A percentile compares a stretch with the other conserved stretches of the same genome.
Conservation (phyloP, 1,140 invertebrate species). For the Bombus confusus region DNA sequence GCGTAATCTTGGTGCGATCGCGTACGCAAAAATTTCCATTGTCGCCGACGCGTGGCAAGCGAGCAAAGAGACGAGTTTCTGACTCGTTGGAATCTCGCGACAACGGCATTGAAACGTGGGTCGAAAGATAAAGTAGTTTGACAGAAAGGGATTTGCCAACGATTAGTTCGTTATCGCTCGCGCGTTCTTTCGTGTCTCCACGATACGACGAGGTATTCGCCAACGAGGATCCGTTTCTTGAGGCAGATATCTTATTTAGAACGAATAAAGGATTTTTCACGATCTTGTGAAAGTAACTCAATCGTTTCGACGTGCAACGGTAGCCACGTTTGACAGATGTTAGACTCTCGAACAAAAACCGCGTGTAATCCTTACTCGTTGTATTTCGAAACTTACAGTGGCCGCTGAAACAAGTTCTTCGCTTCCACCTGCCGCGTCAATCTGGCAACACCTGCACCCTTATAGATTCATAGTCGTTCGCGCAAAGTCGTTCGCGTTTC, state of each 20-base stretch:
- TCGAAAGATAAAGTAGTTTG: neutral
- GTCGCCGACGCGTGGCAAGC: neutral
- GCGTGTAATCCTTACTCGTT: neutral
- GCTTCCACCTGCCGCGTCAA: slow-evolving; percentile 19
- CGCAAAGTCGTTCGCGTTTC: neutral
- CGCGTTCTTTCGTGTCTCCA: neutral
- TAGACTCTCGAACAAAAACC: neutral
- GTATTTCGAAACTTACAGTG: neutral
- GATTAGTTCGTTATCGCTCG: neutral
- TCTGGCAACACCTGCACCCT: slow-evolving; percentile 14
- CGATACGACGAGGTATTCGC: too few relatives aligned
- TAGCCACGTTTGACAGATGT: neutral
- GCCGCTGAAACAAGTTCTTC: neutral
- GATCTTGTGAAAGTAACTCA: neutral
- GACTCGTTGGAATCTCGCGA: neutral
- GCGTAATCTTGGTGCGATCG: neutral
- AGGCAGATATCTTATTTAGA: neutral
- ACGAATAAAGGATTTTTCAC: neutral
- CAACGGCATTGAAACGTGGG: neutral
- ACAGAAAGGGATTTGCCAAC: neutral
- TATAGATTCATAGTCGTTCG: neutral
- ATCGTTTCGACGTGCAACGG: neutral
- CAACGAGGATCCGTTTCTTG: too few relatives aligned
- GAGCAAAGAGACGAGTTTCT: slow-evolving; percentile 1
- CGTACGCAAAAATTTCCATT: slow-evolving; percentile 1